Conservation (phyloP, 35 echinoderm and acorn worm genomes). For the Apostichopus californicus region DNA sequence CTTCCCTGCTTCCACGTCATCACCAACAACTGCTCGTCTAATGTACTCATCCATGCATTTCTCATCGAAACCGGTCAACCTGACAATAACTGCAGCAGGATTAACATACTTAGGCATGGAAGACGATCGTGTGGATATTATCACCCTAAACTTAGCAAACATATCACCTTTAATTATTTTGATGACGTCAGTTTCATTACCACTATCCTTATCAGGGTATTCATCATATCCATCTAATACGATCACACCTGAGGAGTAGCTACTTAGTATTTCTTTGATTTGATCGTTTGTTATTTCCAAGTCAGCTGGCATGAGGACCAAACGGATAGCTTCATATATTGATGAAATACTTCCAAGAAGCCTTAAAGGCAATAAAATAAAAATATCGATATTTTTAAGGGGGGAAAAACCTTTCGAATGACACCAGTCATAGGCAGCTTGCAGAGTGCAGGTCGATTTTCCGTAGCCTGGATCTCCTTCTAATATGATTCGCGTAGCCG, state of each 20-base stretch:
- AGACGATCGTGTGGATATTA: background rate
- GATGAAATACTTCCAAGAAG: background rate
- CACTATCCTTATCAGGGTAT: conserved; percentile 6
- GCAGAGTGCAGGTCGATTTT: conserved; percentile 4
- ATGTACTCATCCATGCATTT: background rate
- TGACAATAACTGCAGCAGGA: background rate
- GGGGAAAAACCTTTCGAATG: background rate
- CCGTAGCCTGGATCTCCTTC: conserved; percentile 14
- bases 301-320: background rate
- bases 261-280: background rate
- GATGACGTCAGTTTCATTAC: background rate
- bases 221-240: conserved; percentile 30
- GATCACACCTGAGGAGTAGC: background rate
- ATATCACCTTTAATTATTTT: background rate
- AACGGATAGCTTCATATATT: background rate
- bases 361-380: conserved; percentile 16
- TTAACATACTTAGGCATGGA: background rate
- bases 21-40: background rate
- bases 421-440: conserved; percentile 34
- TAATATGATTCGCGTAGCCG: background rate
- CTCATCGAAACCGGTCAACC: background rate
- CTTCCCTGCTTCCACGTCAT: background rate
- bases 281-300: background rate
- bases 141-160: background rate
- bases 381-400: background rate